phyloP scores from a whole-genome alignment of 2,888 invertebrate genomes.

The Piscicola geometra region DNA sequence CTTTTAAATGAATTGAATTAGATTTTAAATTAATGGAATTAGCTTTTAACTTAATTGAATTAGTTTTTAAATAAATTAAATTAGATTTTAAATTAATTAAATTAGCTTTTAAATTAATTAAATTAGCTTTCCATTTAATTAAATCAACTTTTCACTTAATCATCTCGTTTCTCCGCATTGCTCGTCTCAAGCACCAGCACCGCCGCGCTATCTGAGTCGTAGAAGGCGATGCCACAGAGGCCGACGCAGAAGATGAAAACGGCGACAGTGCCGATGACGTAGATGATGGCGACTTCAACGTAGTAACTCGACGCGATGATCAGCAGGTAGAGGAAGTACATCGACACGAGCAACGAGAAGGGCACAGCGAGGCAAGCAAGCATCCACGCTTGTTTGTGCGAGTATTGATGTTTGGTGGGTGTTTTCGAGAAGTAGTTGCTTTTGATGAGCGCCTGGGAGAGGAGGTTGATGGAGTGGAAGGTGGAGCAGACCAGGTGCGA shows the following conservation, averaged over 20 bases:
- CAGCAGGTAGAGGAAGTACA: neutral
- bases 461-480: conserved; percentile 34
- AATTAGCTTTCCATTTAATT: no score
- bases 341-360: neutral
- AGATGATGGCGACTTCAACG: neutral
- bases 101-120: no score
- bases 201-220: neutral
- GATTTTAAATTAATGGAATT: no score
- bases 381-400: neutral
- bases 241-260: neutral
- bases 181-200: no score
- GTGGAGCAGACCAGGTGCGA: conserved; percentile 34
- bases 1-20: no score
- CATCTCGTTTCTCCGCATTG: no score
- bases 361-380: conserved; percentile 5
- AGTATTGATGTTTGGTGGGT: conserved; percentile 1
- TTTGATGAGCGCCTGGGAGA: neutral
- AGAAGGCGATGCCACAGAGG: neutral
- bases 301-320: neutral
- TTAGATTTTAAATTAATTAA: no score
- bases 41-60: no score
- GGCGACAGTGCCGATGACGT: neutral
- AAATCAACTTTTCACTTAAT: no score
- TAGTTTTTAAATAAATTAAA: no score
- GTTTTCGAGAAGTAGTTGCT: conserved; percentile 12